Conservation (phyloP, 2,888 invertebrate genomes). For the Hirudinaria manillensis region DNA sequence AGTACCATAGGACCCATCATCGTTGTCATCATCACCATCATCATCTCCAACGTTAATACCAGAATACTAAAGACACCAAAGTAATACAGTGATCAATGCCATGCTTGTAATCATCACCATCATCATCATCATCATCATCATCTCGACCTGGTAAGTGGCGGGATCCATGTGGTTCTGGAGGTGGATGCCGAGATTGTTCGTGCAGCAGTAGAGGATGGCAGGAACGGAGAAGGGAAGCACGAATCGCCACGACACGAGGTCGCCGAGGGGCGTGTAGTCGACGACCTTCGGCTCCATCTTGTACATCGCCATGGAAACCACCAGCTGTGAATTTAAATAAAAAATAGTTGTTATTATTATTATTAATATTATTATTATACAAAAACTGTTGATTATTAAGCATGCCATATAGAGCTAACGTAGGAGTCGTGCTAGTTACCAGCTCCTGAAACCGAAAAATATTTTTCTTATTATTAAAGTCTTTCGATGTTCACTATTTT, state of each 20-base stretch:
- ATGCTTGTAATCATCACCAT: background rate
- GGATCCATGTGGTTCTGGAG: slow-evolving; percentile 55
- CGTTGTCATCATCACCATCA: background rate
- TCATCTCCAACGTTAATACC: background rate
- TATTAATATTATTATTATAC: no score
- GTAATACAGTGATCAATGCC: no score
- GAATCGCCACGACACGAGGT: background rate
- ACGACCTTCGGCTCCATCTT: slow-evolving; percentile 36
- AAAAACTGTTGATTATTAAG: no score
- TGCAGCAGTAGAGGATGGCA: slow-evolving; percentile 51
- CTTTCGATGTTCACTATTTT: no score
- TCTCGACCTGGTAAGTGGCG: slow-evolving; percentile 52
- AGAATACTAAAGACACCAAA: background rate
- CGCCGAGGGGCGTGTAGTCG: background rate
- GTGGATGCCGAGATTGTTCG: slow-evolving; percentile 52
- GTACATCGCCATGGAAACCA: slow-evolving; percentile 40
- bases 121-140: slow-evolving; percentile 9
- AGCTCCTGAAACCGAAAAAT: no score
- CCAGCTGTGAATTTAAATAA: slow-evolving; percentile 37
- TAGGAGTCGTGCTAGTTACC: no score
- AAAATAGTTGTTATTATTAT: background rate
- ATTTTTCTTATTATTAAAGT: no score
- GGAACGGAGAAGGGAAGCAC: slow-evolving; percentile 48
- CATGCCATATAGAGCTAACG: no score
- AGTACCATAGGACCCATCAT: background rate